Evolutionary conservation across 2,888 invertebrate genomes (phyloP).

Genomic region (Hyalella azteca): DNA sequence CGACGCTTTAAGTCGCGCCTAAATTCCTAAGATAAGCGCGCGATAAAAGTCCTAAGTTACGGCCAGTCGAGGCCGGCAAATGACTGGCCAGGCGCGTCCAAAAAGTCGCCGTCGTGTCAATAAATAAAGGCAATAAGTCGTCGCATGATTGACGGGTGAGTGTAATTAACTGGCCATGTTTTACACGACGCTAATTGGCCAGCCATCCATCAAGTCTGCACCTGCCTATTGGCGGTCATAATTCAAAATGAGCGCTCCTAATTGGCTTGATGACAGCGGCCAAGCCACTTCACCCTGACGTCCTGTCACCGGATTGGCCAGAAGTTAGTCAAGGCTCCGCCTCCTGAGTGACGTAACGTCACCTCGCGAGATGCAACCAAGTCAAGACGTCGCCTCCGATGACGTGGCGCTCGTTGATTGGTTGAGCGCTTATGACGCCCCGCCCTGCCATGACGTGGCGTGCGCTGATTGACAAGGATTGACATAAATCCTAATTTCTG

Average conservation of each 20-base stretch:
- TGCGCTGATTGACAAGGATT: background rate
- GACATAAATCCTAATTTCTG: background rate
- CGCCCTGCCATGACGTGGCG: background rate
- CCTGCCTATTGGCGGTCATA: conserved; percentile 20
- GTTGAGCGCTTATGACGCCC: background rate
- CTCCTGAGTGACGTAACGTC: no score
- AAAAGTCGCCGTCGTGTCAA: background rate
- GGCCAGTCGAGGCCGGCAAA: background rate
- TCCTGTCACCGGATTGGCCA: no score
- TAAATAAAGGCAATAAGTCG: conserved; percentile 12
- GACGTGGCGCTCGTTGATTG: background rate
- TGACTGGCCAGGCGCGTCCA: background rate
- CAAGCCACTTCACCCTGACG: background rate
- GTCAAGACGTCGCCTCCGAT: background rate
- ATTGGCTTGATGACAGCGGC: conserved; percentile 11
- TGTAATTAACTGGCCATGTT: conserved; percentile 28
- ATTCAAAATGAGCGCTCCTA: conserved; percentile 11
- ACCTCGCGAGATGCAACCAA: no score
- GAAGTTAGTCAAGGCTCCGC: no score
- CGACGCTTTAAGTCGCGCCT: no score
- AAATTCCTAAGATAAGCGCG: no score
- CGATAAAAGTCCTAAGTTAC: conserved; percentile 4
- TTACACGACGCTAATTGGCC: conserved; percentile 31
- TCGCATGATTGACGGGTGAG: conserved; percentile 19
- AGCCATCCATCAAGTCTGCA: conserved; percentile 32